Percentiles rank a stretch among this genome's conserved stretches.
These are phyloP conservation scores for Sebastes cheni DNA, from an alignment of 2,797 vertebrate species.

Conservation along the genomic window DNA sequence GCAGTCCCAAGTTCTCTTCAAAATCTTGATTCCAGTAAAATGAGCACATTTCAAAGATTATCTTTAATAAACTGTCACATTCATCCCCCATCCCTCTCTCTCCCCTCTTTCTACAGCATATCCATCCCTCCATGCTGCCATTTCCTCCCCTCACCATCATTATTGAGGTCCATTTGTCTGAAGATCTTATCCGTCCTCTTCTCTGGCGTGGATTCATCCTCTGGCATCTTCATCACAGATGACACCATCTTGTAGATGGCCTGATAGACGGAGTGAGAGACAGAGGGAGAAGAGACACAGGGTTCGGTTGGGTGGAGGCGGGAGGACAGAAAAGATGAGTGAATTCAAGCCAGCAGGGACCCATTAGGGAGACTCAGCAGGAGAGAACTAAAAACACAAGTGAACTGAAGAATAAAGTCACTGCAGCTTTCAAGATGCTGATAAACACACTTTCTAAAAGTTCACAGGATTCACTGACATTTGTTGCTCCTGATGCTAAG, in stretches of 20 bases:
- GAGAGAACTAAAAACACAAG: slow-evolving; percentile 22
- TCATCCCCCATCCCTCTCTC: not conserved
- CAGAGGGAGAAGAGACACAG: not conserved
- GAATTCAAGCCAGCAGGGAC: slow-evolving; percentile 47
- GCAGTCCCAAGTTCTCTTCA: not conserved
- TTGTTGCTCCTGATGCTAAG: slow-evolving; percentile 5
- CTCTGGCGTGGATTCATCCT: slow-evolving; percentile 98
- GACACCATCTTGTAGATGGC: slow-evolving; percentile 99
- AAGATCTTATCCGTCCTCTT: slow-evolving; percentile 99
- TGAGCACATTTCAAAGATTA: slow-evolving; percentile 34
- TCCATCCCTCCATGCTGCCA: not conserved
- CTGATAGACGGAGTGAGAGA: slow-evolving; percentile 69
- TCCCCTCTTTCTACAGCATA: not conserved
- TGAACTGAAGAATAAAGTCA: slow-evolving; percentile 18
- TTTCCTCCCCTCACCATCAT: slow-evolving; percentile 88
- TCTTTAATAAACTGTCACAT: slow-evolving; percentile 5
- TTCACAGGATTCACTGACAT: slow-evolving; percentile 16
- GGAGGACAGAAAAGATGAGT: slow-evolving; percentile 36
- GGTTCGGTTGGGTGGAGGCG: not conserved
- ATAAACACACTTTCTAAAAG: not conserved
- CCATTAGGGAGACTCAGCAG: slow-evolving; percentile 37
- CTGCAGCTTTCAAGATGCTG: slow-evolving; percentile 16
- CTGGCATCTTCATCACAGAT: slow-evolving; percentile 99
- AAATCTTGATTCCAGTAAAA: slow-evolving; percentile 4
- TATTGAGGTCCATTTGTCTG: slow-evolving; percentile 99